Evolutionary conservation across 2,113 vertebrate genomes (phyloP).

Genomic region (Poeciliopsis occidentalis): DNA sequence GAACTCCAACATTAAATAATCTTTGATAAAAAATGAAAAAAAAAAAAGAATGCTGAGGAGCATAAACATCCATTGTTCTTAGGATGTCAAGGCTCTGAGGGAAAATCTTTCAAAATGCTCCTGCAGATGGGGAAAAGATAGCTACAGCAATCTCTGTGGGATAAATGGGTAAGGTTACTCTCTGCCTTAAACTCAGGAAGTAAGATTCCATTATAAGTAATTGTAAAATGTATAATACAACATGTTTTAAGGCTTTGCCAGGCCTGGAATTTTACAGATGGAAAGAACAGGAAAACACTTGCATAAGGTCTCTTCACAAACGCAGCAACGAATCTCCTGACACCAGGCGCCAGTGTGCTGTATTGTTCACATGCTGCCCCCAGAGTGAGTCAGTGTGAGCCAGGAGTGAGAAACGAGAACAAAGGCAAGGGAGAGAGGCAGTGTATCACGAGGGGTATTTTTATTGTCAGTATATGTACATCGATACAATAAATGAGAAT

Average conservation of each 20-base stretch:
- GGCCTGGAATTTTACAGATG: background rate
- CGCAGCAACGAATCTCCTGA: conserved; percentile 31
- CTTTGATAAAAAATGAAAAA: background rate
- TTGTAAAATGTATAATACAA: background rate
- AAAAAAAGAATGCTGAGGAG: conserved; percentile 35
- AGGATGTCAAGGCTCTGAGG: conserved; percentile 39
- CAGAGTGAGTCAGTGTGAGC: conserved; percentile 28
- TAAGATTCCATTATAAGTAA: background rate
- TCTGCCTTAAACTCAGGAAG: background rate
- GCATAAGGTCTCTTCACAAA: conserved; percentile 9
- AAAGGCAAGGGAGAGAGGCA: conserved; percentile 22
- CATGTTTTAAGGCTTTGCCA: conserved; percentile 21
- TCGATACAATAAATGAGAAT: too few species aligned
- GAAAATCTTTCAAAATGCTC: conserved; percentile 13
- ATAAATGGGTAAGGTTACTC: conserved; percentile 4
- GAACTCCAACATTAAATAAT: conserved; percentile 36
- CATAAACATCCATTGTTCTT: conserved; percentile 26
- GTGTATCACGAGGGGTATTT: background rate
- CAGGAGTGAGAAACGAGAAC: conserved; percentile 24
- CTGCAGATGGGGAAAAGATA: conserved; percentile 12
- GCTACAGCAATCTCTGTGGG: background rate
- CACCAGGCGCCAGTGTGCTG: conserved; percentile 23
- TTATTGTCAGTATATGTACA: background rate
- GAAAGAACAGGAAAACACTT: conserved; percentile 13
- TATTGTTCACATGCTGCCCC: conserved; percentile 44